Conservation (phyloP, 2,113 vertebrate genomes). For the Phoxinus phoxinus region DNA sequence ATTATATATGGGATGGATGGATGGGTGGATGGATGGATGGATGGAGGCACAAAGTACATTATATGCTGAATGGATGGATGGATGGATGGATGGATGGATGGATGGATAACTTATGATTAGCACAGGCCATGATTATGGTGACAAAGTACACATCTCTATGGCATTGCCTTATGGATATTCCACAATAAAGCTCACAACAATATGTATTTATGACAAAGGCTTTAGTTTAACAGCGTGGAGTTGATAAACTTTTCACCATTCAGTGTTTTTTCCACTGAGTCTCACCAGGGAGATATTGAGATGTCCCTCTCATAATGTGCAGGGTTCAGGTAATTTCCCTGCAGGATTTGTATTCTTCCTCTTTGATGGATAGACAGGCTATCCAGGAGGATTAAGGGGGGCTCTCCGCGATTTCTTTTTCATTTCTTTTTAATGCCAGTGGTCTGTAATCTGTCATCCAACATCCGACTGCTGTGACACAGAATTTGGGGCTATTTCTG, state of each 20-base stretch:
- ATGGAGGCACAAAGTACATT: too few species aligned
- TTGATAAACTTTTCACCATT: constrained; percentile 60
- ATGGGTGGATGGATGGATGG: neutral
- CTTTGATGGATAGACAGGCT: constrained; percentile 63
- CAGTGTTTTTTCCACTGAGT: neutral
- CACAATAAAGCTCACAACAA: constrained; percentile 12
- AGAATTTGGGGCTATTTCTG: constrained; percentile 43
- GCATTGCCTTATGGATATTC: constrained; percentile 22
- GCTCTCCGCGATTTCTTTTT: constrained; percentile 70
- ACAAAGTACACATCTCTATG: neutral
- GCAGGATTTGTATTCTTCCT: constrained; percentile 69
- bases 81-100: neutral
- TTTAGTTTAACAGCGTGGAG: constrained; percentile 48
- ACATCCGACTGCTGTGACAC: constrained; percentile 64
- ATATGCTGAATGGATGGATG: too few species aligned
- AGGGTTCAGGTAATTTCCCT: constrained; percentile 67
- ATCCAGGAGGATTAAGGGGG: constrained; percentile 70
- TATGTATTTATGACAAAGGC: constrained; percentile 49
- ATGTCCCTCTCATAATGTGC: constrained; percentile 63
- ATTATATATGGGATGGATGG: neutral
- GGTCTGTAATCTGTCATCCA: constrained; percentile 66
- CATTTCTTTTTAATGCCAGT: constrained; percentile 73
- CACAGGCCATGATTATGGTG: neutral
- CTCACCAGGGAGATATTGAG: constrained; percentile 63
- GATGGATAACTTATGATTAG: neutral